Conservation (phyloP, 1,140 invertebrate genomes). For the Drosophila neocordata region DNA sequence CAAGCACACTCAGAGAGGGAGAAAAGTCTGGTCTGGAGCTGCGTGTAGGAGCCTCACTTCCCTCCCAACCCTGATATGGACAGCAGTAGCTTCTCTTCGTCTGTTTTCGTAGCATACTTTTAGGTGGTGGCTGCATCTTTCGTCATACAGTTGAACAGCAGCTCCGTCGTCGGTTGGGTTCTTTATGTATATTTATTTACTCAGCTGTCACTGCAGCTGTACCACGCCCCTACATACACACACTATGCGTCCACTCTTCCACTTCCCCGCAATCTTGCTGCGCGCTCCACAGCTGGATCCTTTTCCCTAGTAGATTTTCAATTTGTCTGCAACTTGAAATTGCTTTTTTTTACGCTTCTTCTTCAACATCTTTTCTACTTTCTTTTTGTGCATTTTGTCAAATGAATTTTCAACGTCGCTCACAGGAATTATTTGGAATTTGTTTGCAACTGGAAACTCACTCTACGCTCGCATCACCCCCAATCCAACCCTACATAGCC, state of each 20-base stretch:
- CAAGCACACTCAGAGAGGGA: background rate
- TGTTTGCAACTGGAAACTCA: slow-evolving; percentile 62
- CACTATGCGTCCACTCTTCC: background rate
- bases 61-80: slow-evolving; percentile 29
- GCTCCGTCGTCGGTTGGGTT: slow-evolving; percentile 32
- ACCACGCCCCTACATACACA: slow-evolving; percentile 32
- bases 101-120: slow-evolving; percentile 80
- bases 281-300: slow-evolving; percentile 7
- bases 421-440: slow-evolving; percentile 80
- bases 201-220: slow-evolving; percentile 69
- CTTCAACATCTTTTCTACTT: background rate
- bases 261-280: background rate
- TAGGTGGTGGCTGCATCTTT: slow-evolving; percentile 78
- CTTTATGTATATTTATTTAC: slow-evolving; percentile 63
- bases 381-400: slow-evolving; percentile 76
- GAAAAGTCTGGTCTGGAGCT: slow-evolving; percentile 8
- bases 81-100: slow-evolving; percentile 51
- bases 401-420: slow-evolving; percentile 79
- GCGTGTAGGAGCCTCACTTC: slow-evolving; percentile 2
- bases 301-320: slow-evolving; percentile 57
- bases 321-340: slow-evolving; percentile 80
- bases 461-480: background rate
- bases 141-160: slow-evolving; percentile 21
- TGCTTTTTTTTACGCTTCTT: slow-evolving; percentile 47
- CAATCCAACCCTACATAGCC: background rate